phyloP scores from a whole-genome alignment of 2,113 vertebrate genomes.

The Atlantisia rogersi region DNA sequence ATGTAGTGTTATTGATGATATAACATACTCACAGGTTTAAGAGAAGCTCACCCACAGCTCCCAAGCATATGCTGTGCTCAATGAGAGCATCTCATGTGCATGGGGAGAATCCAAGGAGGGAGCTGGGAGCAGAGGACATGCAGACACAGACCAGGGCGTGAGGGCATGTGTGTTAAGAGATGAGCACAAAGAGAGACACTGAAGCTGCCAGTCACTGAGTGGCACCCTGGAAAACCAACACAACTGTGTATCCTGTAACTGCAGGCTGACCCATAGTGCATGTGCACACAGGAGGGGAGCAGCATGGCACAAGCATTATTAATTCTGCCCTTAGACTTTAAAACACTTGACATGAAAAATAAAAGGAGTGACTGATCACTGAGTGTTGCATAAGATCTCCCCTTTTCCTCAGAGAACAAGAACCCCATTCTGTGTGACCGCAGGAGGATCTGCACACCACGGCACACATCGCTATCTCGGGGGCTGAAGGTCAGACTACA shows the following conservation, averaged over 20 bases:
- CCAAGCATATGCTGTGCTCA: accelerated
- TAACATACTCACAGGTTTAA: background rate
- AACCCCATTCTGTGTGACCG: too few species aligned
- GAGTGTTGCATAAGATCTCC: background rate
- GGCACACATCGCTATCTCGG: background rate
- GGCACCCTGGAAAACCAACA: background rate
- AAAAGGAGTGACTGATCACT: background rate
- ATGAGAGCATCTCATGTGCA: accelerated
- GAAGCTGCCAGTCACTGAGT: background rate
- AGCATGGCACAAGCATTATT: background rate
- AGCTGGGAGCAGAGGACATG: background rate
- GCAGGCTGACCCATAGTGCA: background rate
- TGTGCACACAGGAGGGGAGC: background rate
- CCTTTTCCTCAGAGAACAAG: background rate
- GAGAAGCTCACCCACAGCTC: accelerated
- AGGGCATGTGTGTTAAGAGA: accelerated
- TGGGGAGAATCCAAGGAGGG: background rate
- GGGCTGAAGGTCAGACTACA: background rate
- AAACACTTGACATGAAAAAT: background rate
- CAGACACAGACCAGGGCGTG: accelerated
- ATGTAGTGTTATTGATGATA: background rate
- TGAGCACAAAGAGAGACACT: background rate
- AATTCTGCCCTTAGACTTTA: background rate
- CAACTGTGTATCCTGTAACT: background rate
- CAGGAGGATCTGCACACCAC: background rate